Evolutionary conservation across 2,888 invertebrate genomes (phyloP).

Genomic region (Hymenopus coronatus): DNA sequence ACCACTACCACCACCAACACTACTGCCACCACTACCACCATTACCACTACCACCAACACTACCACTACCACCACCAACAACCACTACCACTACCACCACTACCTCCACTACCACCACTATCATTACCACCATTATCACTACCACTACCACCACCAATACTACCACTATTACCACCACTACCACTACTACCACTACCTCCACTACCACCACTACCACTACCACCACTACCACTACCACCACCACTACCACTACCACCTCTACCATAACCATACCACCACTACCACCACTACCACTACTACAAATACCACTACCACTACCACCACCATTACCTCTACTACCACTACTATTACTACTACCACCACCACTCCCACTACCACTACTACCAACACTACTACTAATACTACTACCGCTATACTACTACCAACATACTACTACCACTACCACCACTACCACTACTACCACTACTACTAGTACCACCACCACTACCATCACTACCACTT

Average conservation of each 20-base stretch:
- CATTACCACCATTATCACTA: neutral
- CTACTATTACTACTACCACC: neutral
- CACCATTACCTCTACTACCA: neutral
- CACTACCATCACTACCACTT: neutral
- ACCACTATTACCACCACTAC: neutral
- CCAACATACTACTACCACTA: no score
- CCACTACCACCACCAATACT: neutral
- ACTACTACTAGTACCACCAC: neutral
- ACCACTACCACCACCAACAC: no score
- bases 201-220: neutral
- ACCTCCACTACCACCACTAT: neutral
- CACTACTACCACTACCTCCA: neutral
- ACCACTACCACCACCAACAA: no score
- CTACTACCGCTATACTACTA: neutral
- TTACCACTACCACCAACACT: no score
- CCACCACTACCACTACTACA: no score
- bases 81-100: neutral
- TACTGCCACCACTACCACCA: no score
- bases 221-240: neutral
- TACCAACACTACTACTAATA: neutral
- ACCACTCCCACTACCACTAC: neutral
- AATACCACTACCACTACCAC: neutral
- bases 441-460: neutral
- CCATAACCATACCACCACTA: neutral
- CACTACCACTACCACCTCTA: neutral